A percentile compares a stretch with the other conserved stretches of the same genome.
These are phyloP conservation scores for Trichomycterus rosablanca DNA, from an alignment of 2,113 vertebrate species.

Conservation along the genomic window DNA sequence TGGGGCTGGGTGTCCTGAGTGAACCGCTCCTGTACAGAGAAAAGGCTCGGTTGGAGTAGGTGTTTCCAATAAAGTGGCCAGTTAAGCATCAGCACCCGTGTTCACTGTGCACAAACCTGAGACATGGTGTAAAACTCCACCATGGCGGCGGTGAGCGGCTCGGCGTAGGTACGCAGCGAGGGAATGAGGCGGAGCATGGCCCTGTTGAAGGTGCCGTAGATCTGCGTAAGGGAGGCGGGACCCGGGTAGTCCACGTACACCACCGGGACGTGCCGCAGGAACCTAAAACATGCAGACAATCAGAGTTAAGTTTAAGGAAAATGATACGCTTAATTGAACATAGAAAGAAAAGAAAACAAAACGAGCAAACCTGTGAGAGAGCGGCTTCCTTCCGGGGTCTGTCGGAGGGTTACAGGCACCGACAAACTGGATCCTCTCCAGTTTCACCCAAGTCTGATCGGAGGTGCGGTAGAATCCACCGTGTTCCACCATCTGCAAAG, in stretches of 20 bases:
- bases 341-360: not conserved
- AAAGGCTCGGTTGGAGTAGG: not conserved
- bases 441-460: slow-evolving; percentile 96
- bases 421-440: slow-evolving; percentile 98
- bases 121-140: slow-evolving; percentile 99
- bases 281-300: slow-evolving; percentile 61
- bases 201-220: slow-evolving; percentile 97
- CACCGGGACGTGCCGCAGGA: slow-evolving; percentile 92
- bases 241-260: slow-evolving; percentile 98
- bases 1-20: slow-evolving; percentile 97
- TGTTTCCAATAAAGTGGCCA: too few relatives aligned
- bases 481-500: slow-evolving; percentile 91
- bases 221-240: slow-evolving; percentile 95
- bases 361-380: slow-evolving; percentile 82
- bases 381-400: slow-evolving; percentile 93
- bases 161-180: slow-evolving; percentile 87
- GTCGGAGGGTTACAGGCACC: slow-evolving; percentile 97
- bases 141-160: slow-evolving; percentile 96
- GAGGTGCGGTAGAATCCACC: slow-evolving; percentile 97
- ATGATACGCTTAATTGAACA: not conserved
- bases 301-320: not conserved
- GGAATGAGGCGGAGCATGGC: slow-evolving; percentile 96
- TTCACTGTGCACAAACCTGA: too few relatives aligned
- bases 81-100: too few relatives aligned
- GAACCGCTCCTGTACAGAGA: slow-evolving; percentile 80